phyloP scores from a whole-genome alignment of 2,888 invertebrate species.

The Tethea ocularis region DNA sequence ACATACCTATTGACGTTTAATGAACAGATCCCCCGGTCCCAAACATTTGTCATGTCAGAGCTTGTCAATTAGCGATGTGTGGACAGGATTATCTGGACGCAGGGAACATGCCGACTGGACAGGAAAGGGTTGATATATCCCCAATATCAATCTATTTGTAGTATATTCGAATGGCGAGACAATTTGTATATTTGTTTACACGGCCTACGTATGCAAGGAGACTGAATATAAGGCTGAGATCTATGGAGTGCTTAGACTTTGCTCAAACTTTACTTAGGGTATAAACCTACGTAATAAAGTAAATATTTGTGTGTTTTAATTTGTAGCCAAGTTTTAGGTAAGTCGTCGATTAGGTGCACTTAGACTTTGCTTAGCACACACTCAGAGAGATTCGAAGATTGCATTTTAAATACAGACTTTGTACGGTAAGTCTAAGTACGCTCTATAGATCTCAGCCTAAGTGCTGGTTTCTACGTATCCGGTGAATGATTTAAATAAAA shows the following conservation, averaged over 20 bases:
- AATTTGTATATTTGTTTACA: neutral
- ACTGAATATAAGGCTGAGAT: neutral
- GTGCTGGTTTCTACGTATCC: neutral
- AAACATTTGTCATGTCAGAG: conserved; percentile 8
- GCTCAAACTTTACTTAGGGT: too few relatives aligned
- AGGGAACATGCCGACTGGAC: conserved; percentile 28
- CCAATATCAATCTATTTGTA: conserved; percentile 17
- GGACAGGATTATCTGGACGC: conserved; percentile 42
- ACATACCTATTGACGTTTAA: neutral
- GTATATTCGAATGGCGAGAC: neutral
- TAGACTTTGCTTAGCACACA: too few relatives aligned
- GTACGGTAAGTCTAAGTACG: too few relatives aligned
- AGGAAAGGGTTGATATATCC: conserved; percentile 25
- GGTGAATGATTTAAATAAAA: neutral
- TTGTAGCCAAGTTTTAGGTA: too few relatives aligned
- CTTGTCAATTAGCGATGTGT: conserved; percentile 11
- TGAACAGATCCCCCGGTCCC: neutral
- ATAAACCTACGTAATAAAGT: too few relatives aligned
- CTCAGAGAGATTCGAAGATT: too few relatives aligned
- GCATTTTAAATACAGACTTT: too few relatives aligned
- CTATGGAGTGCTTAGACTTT: too few relatives aligned
- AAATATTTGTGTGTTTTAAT: too few relatives aligned
- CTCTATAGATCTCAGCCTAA: too few relatives aligned
- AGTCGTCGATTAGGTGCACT: too few relatives aligned
- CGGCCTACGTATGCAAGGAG: neutral